A percentile compares a stretch with the other conserved stretches of the same genome.
Evolutionary conservation across 2,888 invertebrate genomes (phyloP).

Genomic region (Melinaea menophilus): DNA sequence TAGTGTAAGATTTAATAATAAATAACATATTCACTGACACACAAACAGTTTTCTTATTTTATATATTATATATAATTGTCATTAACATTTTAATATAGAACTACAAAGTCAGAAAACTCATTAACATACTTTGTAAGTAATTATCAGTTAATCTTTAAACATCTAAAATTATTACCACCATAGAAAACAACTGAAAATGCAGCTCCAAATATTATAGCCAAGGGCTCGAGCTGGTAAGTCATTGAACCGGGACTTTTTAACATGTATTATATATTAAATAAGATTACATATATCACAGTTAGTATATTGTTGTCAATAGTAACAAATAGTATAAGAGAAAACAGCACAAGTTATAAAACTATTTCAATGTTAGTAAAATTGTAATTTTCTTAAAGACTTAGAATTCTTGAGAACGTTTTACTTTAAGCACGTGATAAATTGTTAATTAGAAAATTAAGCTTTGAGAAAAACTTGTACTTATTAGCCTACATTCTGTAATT

Average conservation of each 20-base stretch:
- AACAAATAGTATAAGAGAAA: background rate
- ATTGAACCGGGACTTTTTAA: background rate
- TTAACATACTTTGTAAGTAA: no score
- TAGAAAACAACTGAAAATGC: no score
- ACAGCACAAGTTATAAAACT: background rate
- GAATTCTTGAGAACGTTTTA: slow-evolving; percentile 6
- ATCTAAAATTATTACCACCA: no score
- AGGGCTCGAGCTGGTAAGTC: no score
- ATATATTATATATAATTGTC: no score
- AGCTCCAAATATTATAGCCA: no score
- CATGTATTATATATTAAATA: background rate
- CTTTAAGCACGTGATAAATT: slow-evolving; percentile 7
- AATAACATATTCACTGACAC: no score
- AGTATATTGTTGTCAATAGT: background rate
- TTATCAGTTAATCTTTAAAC: no score
- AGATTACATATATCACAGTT: background rate
- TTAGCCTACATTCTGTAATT: background rate
- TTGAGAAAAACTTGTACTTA: slow-evolving; percentile 8
- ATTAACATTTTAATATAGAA: no score
- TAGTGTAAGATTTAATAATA: no score
- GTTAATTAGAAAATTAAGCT: slow-evolving; percentile 14
- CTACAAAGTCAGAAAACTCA: no score
- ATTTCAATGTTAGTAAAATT: background rate
- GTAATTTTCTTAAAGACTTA: background rate
- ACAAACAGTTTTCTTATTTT: no score